Evolutionary conservation across 2,113 vertebrate genomes (phyloP), one percentile per base, ranked within the genome.

Genomic region (Leuciscus idus): DNA sequence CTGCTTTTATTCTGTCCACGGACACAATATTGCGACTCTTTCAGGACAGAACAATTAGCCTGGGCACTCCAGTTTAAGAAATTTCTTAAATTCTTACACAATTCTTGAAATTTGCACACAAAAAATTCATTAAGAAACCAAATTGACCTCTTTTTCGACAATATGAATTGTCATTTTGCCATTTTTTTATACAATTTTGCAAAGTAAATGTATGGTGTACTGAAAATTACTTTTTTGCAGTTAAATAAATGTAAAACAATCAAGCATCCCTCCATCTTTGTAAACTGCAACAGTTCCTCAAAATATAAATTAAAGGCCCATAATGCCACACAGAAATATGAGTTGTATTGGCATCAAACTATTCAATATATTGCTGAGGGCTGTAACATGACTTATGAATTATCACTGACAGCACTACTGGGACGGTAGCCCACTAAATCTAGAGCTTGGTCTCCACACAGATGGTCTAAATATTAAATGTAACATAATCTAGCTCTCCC

Each of bases 11-110:
- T 87, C 64, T 59, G 39, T 66, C 48, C 39, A 80, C 1, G 8
- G 46, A 57, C 39, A 73, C 1, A 59, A 46, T 72, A 19, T 81
- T 77, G 33, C 13, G 8, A 28, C 48, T 50, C 46, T 77, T 36
- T 30, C 26, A 43, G 77, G 39, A 78, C 64, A 64, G 73, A 55
- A 64, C 79, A 89, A 86, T 84, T 92, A 90, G 88, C 87, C 84
- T 81, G 86, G 46, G 36, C 36, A 21, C 2, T 62, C n/a, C 39
- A 64, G 23, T 73, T 43, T 1, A 26, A 39, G 33, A 72, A 36
- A 33, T 36, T 36, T 36, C 26, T 68, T 30, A 15, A 68, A 68
- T 19, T 33, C 6, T 33, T 68, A 33, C 3, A 33, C 8, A 68
- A 33, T 33, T 2, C 17, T 21, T 57, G 19, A 57, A 57, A 57